Conservation (phyloP, 2,113 vertebrate genomes). For the Muntiacus muntjak region DNA sequence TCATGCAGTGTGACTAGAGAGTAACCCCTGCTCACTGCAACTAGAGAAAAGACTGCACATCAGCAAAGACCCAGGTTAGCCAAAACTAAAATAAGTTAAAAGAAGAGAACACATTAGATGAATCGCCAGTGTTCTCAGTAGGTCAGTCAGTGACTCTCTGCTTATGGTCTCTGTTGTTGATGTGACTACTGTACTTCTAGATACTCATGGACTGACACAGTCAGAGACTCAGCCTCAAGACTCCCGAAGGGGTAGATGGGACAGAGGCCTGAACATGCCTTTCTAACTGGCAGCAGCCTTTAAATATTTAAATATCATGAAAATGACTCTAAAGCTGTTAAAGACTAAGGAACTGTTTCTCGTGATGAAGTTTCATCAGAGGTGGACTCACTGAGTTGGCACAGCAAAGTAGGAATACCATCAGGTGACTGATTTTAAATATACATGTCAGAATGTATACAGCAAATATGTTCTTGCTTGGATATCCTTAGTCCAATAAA, state of each 20-base stretch:
- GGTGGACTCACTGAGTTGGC: background rate
- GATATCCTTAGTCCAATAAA: background rate
- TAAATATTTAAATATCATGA: background rate
- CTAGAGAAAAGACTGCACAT: background rate
- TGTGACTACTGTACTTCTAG: background rate
- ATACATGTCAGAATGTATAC: background rate
- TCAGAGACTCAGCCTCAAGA: background rate
- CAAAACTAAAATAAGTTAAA: background rate
- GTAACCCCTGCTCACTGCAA: background rate
- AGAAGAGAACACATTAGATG: background rate
- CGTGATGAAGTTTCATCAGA: background rate
- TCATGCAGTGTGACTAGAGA: background rate
- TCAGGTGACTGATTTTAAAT: background rate
- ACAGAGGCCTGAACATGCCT: background rate
- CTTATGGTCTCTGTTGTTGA: background rate
- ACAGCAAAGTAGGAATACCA: background rate
- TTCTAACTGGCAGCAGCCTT: background rate
- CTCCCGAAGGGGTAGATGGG: background rate
- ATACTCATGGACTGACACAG: background rate
- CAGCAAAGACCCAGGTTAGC: background rate
- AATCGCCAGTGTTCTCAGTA: background rate
- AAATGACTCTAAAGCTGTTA: background rate
- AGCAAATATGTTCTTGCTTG: background rate
- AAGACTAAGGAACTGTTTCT: background rate
- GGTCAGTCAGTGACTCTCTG: background rate